These are phyloP conservation scores for Poeciliopsis turneri DNA, from an alignment of 2,797 vertebrate species.

Conservation along the genomic window DNA sequence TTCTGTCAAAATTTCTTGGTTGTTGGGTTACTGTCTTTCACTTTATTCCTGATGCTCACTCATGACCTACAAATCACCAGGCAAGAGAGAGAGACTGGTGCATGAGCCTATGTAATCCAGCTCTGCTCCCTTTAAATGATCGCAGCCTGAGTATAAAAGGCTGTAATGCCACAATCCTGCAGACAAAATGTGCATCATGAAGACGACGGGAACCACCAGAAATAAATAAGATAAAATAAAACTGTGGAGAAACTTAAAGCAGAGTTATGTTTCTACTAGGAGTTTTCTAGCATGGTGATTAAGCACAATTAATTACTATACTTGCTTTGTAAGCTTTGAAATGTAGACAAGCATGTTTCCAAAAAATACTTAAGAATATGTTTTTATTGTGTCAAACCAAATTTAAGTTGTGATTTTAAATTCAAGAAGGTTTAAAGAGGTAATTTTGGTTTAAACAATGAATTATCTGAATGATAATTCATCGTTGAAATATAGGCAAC, in stretches of 20 bases:
- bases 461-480: too few species aligned
- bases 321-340: too few species aligned
- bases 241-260: neutral
- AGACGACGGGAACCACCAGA: neutral
- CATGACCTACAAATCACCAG: conserved; percentile 69
- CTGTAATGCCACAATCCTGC: neutral
- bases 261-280: neutral
- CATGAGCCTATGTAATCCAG: conserved; percentile 27
- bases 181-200: neutral
- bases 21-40: conserved; percentile 45
- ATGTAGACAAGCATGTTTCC: too few species aligned
- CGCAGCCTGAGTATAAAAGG: conserved; percentile 2
- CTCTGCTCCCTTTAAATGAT: conserved; percentile 16
- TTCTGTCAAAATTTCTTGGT: neutral
- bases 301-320: too few species aligned
- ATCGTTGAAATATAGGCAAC: too few species aligned
- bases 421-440: too few species aligned
- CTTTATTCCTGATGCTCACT: conserved; percentile 55
- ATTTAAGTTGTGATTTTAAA: too few species aligned
- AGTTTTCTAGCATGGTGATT: neutral
- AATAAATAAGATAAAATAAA: neutral
- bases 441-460: too few species aligned
- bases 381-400: too few species aligned
- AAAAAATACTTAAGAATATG: too few species aligned
- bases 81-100: conserved; percentile 19